phyloP scores from a whole-genome alignment of 1,140 invertebrate genomes.

The Coenobita brevimanus region DNA sequence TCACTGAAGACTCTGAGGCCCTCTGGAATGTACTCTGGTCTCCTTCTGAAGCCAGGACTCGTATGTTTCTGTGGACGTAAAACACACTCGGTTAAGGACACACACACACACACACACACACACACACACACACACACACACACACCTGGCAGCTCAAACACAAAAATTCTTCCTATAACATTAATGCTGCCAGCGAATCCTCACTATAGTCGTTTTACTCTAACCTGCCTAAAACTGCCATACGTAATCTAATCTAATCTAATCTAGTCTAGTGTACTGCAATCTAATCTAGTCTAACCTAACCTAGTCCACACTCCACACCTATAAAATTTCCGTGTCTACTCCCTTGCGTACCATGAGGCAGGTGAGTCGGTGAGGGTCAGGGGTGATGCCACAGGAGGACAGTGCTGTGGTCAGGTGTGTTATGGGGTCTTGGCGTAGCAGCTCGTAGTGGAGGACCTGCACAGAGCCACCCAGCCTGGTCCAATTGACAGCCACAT shows the following conservation, averaged over 20 bases:
- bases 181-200: no score
- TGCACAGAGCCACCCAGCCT: constrained; percentile 52
- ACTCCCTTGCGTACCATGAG: no score
- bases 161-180: not conserved
- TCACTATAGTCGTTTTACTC: no score
- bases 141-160: not conserved
- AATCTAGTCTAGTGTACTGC: no score
- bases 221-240: no score
- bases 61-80: not conserved
- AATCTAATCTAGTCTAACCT: no score
- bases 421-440: constrained; percentile 58
- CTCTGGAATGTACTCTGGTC: constrained; percentile 14
- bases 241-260: no score
- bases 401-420: constrained; percentile 69
- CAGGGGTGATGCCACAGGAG: constrained; percentile 64
- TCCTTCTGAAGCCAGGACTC: constrained; percentile 25
- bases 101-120: not conserved
- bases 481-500: constrained; percentile 70
- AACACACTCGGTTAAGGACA: not conserved
- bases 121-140: not conserved
- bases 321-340: no score
- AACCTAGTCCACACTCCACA: no score
- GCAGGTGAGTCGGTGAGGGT: constrained; percentile 63
- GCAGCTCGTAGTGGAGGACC: constrained; percentile 71
- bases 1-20: constrained; percentile 14